Percentiles rank a stretch among this genome's conserved stretches.
Evolutionary conservation across 2,113 vertebrate genomes (phyloP).

Genomic region (Sigmodon hispidus): DNA sequence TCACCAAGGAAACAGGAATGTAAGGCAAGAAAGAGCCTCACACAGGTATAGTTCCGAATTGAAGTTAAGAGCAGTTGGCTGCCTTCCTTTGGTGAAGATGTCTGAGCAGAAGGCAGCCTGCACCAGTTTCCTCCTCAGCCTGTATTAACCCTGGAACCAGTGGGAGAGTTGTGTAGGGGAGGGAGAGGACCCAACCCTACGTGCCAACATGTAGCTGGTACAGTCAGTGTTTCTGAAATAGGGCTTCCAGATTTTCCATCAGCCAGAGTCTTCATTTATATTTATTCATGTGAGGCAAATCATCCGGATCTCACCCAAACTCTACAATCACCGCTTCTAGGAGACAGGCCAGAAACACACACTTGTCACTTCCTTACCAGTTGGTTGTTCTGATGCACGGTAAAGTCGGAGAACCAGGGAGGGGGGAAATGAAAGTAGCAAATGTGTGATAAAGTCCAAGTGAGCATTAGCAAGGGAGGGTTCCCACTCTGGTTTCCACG

Average conservation of each 20-base stretch:
- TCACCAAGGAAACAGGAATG: not conserved
- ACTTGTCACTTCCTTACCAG: not conserved
- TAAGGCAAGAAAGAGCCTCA: not conserved
- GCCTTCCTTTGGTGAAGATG: not conserved
- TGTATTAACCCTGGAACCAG: fast-evolving
- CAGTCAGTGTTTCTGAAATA: not conserved
- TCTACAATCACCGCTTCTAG: fast-evolving
- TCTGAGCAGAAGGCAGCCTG: too few relatives aligned
- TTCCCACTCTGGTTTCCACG: not conserved
- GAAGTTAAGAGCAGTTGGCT: not conserved
- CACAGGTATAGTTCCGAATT: not conserved
- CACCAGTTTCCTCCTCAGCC: not conserved
- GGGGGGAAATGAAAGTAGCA: not conserved
- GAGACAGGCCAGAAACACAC: too few relatives aligned
- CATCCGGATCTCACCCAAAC: not conserved
- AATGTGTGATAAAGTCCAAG: not conserved
- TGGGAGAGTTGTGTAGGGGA: not conserved
- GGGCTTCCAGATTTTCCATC: too few relatives aligned
- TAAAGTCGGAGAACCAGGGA: not conserved
- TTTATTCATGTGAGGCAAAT: not conserved
- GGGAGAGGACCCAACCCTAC: not conserved
- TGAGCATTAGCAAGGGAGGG: not conserved
- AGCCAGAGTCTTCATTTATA: not conserved
- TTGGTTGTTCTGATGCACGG: not conserved
- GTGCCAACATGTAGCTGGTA: not conserved